Conservation (phyloP, 2,888 invertebrate genomes). For the Lepidonotus clava region DNA sequence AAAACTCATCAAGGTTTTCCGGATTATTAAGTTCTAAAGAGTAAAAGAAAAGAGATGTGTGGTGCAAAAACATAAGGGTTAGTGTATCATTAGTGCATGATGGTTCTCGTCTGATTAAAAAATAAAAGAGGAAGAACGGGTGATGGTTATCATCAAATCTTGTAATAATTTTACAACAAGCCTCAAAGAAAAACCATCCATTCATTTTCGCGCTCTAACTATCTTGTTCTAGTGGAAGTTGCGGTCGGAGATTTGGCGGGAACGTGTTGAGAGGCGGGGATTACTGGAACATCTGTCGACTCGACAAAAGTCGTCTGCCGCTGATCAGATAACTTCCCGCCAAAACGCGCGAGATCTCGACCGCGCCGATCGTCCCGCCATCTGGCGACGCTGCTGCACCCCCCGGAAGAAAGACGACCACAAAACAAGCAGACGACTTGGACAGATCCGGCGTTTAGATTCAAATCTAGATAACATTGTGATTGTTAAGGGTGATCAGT, state of each 20-base stretch:
- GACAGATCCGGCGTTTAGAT: background rate
- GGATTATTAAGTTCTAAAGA: background rate
- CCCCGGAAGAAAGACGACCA: background rate
- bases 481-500: background rate
- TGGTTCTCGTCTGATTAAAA: too few relatives aligned
- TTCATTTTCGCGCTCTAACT: background rate
- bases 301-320: constrained; percentile 22
- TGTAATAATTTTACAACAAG: background rate
- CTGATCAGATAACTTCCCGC: constrained; percentile 39
- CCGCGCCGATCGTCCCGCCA: constrained; percentile 24
- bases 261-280: constrained; percentile 36
- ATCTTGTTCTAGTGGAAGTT: background rate
- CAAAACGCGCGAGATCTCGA: constrained; percentile 32
- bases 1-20: background rate
- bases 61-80: background rate
- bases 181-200: background rate
- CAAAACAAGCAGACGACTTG: background rate
- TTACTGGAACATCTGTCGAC: constrained; percentile 25
- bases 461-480: constrained; percentile 26
- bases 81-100: background rate
- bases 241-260: background rate
- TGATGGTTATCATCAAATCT: background rate
- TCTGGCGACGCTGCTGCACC: background rate
- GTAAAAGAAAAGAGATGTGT: too few relatives aligned
- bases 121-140: background rate